A percentile compares a stretch with the other conserved stretches of the same genome.
These are phyloP conservation scores for Stichopus horrens DNA, from an alignment of 53 echinoderm and acorn worm genomes.

Conservation along the genomic window DNA sequence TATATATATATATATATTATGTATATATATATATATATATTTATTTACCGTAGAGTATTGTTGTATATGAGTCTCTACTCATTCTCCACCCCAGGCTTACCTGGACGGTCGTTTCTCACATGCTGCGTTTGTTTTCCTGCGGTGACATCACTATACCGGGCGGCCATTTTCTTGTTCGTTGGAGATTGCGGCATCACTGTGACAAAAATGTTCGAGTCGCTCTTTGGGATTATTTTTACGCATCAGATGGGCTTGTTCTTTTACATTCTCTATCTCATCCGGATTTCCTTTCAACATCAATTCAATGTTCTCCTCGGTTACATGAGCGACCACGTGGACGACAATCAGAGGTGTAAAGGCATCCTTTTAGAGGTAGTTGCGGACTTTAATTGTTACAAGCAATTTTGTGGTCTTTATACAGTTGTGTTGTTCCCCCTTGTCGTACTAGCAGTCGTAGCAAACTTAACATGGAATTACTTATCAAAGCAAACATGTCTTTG, in stretches of 20 bases:
- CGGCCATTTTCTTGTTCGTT: not conserved
- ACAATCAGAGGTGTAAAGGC: not conserved
- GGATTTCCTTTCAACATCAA: not conserved
- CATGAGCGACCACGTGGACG: not conserved
- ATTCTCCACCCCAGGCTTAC: not conserved
- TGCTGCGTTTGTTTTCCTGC: not conserved
- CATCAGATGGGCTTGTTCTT: not conserved
- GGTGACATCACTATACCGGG: not conserved
- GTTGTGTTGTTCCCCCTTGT: not conserved
- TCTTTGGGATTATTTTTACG: not conserved
- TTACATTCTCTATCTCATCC: not conserved
- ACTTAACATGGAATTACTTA: not conserved
- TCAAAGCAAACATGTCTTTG: not conserved
- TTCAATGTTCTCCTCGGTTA: not conserved
- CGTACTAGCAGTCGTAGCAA: not conserved
- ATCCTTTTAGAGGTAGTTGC: not conserved
- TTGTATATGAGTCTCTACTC: not conserved
- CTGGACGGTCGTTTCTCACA: not conserved
- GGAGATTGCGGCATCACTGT: not conserved
- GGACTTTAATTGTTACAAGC: not conserved
- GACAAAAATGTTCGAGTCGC: not conserved
- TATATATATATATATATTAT: too few species aligned
- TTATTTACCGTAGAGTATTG: too few species aligned
- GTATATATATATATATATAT: too few species aligned
- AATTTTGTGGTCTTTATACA: not conserved